Base-by-base conservation (phyloP, 1,140 invertebrate genomes). In the Calephelis nemesis region DNA sequence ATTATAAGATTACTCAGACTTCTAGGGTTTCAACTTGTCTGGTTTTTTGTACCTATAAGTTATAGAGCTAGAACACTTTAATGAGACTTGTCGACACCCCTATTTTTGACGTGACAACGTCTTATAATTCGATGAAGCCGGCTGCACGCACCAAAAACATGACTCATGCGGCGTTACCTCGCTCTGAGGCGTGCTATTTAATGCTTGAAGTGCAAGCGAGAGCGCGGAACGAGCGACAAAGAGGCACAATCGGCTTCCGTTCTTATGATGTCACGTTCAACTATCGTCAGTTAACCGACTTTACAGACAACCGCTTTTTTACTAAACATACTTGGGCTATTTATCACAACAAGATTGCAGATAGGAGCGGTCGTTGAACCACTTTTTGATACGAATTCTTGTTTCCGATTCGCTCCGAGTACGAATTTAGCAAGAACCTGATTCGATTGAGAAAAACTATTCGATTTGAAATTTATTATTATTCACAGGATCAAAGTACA, bases 281-380 rank as follows among this genome's bases (percentile, higher is more conserved):
- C 15, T 19, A 19, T 19, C 15, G 15, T 19, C 15, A 19, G 15
- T 19, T 19, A 19, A 19, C 15, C 15, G 15, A 19, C 15, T 19
- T 19, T 19, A 19, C 15, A 19, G 15, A 15, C 15, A 9, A 54
- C 4, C 52, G 6, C 52, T 13, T 52, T 52, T 19, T 54, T 19
- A 30, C 52, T 5, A 54, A 54, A 39, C 19, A 54, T 19, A 58
- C 54, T 39, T 58, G 54, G 8, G 19, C 12, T 11, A 30, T 58
- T 39, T 39, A 58, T 58, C 54, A 58, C 54, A 30, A 30, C 52
- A 7, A 40, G 58, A 60, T 60, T 60, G 58, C 58, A 40, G 58
- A 60, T 60, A 60, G 30, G 12, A 39, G 58, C 39, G 58, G 58
- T 60, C 58, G 58, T 60, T 60, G 58, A 60, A 60, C 58, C 58